Percentiles rank a stretch among this genome's conserved stretches.
Evolutionary conservation across 2,113 vertebrate genomes (phyloP).

Genomic region (Typhlomys cinereus): DNA sequence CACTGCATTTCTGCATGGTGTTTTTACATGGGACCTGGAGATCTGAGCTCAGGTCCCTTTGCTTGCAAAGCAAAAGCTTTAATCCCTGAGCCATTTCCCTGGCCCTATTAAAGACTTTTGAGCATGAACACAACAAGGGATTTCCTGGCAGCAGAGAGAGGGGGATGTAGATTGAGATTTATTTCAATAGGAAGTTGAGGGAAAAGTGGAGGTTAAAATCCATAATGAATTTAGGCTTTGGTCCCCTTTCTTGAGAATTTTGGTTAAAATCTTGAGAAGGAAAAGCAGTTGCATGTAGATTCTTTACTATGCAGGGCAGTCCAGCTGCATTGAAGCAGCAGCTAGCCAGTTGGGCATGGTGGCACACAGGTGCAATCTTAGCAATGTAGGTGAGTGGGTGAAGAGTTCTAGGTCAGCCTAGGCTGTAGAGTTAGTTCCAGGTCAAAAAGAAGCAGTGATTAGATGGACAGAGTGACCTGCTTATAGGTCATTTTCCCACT

Average conservation of each 20-base stretch:
- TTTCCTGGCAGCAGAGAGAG: neutral
- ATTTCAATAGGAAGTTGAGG: neutral
- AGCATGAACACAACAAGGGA: neutral
- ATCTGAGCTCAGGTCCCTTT: too few species aligned
- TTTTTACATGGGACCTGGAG: neutral
- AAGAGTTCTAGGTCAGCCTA: neutral
- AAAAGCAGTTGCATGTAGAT: neutral
- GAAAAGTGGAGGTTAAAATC: neutral
- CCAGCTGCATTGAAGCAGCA: neutral
- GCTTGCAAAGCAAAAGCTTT: too few species aligned
- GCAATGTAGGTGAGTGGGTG: neutral
- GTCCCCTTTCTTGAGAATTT: constrained; percentile 12
- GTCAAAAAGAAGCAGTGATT: neutral
- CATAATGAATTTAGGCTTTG: neutral
- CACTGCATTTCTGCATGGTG: too few species aligned
- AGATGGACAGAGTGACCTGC: neutral
- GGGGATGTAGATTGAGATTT: constrained; percentile 1
- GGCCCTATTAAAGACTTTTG: constrained; percentile 22
- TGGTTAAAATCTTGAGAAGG: neutral
- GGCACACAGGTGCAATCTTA: neutral
- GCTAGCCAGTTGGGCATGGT: too few species aligned
- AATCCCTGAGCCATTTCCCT: too few species aligned
- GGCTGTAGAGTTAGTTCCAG: neutral
- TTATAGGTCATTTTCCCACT: too few species aligned
- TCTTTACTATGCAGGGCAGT: neutral